A percentile compares a stretch with the other conserved stretches of the same genome.
phyloP scores from a whole-genome alignment of 2,888 invertebrate genomes.

The Empis livida region DNA sequence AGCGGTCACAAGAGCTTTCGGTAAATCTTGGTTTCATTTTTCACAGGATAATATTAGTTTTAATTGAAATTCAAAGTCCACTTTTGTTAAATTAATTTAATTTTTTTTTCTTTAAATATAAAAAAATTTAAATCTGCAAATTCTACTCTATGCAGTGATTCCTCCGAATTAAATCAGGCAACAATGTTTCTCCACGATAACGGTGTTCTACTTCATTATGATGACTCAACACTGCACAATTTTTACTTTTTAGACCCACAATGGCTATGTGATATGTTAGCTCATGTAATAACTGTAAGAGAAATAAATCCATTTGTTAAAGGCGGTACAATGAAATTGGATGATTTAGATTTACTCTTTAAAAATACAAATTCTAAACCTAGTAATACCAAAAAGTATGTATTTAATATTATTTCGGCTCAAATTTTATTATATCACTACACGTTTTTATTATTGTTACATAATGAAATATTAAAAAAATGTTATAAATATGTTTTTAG shows the following conservation, averaged over 20 bases:
- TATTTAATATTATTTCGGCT: too few species aligned
- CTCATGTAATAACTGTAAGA: constrained; percentile 92
- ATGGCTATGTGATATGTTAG: constrained; percentile 96
- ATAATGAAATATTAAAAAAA: too few species aligned
- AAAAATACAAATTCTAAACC: constrained; percentile 72
- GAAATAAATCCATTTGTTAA: constrained; percentile 93
- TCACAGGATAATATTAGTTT: too few species aligned
- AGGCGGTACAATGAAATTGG: constrained; percentile 87
- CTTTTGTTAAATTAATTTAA: too few species aligned
- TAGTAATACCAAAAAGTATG: constrained; percentile 41
- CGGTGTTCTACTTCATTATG: constrained; percentile 86
- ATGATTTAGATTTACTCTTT: constrained; percentile 84
- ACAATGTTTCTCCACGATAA: constrained; percentile 96
- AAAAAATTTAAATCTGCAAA: too few species aligned
- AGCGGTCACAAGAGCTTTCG: constrained; percentile 34
- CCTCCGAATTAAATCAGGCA: constrained; percentile 85
- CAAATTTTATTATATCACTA: too few species aligned
- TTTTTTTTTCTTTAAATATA: too few species aligned
- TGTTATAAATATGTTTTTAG: constrained; percentile 35
- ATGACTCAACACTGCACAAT: constrained; percentile 87
- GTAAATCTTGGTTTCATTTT: too few species aligned
- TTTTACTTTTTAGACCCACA: constrained; percentile 95
- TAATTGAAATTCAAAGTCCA: too few species aligned
- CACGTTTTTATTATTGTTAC: too few species aligned
- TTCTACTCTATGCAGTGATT: constrained; percentile 54